Conservation (phyloP, 2,113 vertebrate species). For the Gasterosteus nipponicus region DNA sequence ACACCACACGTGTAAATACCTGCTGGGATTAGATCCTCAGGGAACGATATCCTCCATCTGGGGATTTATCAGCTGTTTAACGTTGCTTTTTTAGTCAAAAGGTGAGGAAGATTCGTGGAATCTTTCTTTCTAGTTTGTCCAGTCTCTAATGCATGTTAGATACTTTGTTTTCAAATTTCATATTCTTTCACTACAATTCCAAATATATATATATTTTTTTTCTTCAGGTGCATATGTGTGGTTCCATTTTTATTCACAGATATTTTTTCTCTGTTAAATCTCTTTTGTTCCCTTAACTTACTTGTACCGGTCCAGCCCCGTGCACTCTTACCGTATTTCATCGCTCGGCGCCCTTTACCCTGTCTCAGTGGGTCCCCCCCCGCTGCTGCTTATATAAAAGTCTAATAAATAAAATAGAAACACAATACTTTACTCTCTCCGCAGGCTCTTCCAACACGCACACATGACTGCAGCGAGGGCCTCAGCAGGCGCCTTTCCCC, state of each 20-base stretch:
- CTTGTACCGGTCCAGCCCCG: neutral
- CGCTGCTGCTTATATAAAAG: conserved; percentile 75
- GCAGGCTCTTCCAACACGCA: conserved; percentile 58
- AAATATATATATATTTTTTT: neutral
- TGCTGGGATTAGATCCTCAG: neutral
- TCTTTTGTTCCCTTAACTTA: neutral
- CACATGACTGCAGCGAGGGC: conserved; percentile 55
- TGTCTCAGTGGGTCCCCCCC: conserved; percentile 58
- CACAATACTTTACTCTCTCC: conserved; percentile 66
- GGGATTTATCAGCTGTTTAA: neutral
- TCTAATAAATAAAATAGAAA: conserved; percentile 78
- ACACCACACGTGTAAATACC: neutral
- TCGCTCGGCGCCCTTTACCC: conserved; percentile 60
- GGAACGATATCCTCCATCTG: neutral
- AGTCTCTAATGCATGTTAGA: neutral
- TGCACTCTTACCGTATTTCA: conserved; percentile 51
- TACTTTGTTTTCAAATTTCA: neutral
- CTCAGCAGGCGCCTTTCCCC: conserved; percentile 54
- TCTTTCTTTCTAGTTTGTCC: neutral
- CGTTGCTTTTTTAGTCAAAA: neutral
- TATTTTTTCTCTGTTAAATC: neutral
- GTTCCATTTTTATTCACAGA: neutral
- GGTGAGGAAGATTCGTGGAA: neutral
- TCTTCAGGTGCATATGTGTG: neutral
- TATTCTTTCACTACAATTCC: neutral